Evolutionary conservation across 2,113 vertebrate species (phyloP).

Genomic region (Callithrix jacchus): DNA sequence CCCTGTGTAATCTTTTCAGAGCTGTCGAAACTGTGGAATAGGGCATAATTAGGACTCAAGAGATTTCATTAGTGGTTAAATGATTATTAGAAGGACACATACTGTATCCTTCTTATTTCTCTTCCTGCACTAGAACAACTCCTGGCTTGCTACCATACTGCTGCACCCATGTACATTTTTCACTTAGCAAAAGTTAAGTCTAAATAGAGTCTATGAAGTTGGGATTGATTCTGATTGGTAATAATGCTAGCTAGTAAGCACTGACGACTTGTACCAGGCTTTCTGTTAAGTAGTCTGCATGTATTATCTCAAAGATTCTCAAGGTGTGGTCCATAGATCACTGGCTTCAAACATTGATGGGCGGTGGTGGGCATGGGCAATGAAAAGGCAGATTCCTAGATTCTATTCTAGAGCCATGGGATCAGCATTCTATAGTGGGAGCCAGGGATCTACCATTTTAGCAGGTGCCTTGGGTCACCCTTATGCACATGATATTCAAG

Average conservation of each 20-base stretch:
- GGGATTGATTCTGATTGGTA: neutral
- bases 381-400: neutral
- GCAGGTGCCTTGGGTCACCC: neutral
- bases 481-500: neutral
- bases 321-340: neutral
- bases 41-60: neutral
- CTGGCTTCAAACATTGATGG: neutral
- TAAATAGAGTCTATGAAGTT: neutral
- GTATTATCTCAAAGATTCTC: neutral
- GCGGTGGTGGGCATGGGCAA: neutral
- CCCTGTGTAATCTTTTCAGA: neutral
- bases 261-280: neutral
- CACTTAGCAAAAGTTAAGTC: neutral
- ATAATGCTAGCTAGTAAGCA: neutral
- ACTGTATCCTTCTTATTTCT: neutral
- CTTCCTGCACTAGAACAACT: neutral
- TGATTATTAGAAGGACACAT: neutral
- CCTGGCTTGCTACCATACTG: neutral
- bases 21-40: neutral
- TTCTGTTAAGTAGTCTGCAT: neutral
- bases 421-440: neutral
- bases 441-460: neutral
- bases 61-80: neutral
- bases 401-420: neutral
- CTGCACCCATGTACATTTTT: neutral